Percentiles rank a stretch among this genome's conserved stretches.
Evolutionary conservation across 2,113 vertebrate genomes (phyloP).

Genomic region (Prunella fulvescens): DNA sequence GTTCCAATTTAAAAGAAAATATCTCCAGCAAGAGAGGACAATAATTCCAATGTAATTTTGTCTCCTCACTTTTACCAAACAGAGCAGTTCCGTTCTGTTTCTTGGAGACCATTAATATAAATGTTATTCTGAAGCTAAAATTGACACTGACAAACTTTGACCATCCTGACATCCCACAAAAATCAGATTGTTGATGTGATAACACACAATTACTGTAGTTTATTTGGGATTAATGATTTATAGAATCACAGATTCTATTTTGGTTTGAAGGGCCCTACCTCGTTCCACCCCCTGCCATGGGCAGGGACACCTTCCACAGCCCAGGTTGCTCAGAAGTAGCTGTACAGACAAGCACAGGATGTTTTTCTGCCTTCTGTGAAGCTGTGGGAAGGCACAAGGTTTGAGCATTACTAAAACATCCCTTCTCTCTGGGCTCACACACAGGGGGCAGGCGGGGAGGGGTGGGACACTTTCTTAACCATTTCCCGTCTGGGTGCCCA

Average conservation of each 20-base stretch:
- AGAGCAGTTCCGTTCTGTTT: neutral
- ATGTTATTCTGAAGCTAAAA: neutral
- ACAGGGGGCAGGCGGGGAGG: accelerated
- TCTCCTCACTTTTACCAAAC: neutral
- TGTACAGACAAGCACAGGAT: neutral
- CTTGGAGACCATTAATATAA: neutral
- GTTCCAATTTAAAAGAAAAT: neutral
- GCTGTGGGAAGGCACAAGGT: neutral
- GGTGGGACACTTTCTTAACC: neutral
- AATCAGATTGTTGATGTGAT: neutral
- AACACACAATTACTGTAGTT: neutral
- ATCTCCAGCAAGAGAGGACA: neutral
- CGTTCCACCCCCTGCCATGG: accelerated
- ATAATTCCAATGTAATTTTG: neutral
- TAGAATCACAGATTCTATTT: neutral
- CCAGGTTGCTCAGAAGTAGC: neutral
- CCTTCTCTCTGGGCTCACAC: neutral
- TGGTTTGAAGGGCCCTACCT: neutral
- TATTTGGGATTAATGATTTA: neutral
- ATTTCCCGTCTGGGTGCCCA: neutral
- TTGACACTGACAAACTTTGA: neutral
- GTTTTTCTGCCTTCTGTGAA: neutral
- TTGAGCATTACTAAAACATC: neutral
- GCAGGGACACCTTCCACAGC: neutral
- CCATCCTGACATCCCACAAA: neutral